phyloP scores from a whole-genome alignment of 2,113 vertebrate genomes.

The Penelope pileata region DNA sequence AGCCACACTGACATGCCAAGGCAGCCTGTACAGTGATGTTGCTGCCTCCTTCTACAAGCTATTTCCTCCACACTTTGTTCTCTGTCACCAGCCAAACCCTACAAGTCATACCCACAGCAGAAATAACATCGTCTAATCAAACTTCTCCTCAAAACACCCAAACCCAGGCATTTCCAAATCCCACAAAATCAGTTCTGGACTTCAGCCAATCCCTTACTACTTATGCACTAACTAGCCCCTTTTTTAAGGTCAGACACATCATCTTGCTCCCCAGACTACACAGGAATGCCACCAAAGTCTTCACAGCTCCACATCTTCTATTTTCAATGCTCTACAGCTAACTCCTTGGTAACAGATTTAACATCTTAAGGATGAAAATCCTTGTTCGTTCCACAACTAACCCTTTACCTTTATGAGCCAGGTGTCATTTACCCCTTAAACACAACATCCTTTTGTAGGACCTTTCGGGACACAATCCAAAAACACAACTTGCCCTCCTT shows the following conservation, averaged over 20 bases:
- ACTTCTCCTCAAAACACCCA: not conserved
- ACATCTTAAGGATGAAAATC: not conserved
- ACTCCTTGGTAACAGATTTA: not conserved
- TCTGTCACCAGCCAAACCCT: not conserved
- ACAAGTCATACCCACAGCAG: not conserved
- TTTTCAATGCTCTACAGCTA: not conserved
- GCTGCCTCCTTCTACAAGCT: not conserved
- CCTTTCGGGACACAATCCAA: not conserved
- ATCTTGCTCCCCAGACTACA: not conserved
- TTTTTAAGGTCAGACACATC: not conserved
- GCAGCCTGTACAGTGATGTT: not conserved
- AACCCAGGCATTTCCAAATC: not conserved
- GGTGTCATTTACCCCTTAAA: not conserved
- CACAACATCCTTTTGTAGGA: not conserved
- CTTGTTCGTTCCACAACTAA: not conserved
- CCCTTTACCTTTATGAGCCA: not conserved
- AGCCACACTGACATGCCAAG: not conserved
- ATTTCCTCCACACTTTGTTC: not conserved
- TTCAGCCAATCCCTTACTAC: not conserved
- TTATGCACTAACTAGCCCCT: not conserved
- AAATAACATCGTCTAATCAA: not conserved
- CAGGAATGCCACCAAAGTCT: not conserved
- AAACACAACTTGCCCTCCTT: accelerated
- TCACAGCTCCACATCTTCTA: not conserved
- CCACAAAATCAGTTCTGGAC: not conserved